Evolutionary conservation across 2,888 invertebrate genomes (phyloP).

Genomic region (Liodrosophila aerea): DNA sequence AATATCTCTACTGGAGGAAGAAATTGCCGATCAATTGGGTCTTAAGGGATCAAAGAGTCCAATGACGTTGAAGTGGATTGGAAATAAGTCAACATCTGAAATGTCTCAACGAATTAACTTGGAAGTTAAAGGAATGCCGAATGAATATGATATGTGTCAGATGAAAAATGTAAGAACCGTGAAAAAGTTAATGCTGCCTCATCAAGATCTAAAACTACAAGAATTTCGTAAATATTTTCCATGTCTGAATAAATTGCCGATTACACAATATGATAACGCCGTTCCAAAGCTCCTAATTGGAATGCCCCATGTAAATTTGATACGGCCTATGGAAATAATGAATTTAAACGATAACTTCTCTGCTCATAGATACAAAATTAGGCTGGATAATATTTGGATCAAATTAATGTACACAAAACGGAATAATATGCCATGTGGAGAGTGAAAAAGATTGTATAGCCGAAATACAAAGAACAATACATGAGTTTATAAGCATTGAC

Average conservation of each 20-base stretch:
- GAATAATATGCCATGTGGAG: not conserved
- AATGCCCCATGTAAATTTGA: not conserved
- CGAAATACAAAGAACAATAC: not conserved
- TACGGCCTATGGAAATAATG: not conserved
- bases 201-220: not conserved
- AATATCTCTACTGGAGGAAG: not conserved
- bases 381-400: not conserved
- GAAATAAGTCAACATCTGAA: not conserved
- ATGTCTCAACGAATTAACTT: not conserved
- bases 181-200: not conserved
- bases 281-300: not conserved
- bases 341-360: not conserved
- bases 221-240: not conserved
- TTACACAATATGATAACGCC: not conserved
- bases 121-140: not conserved
- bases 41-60: not conserved
- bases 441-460: not conserved
- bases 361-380: not conserved
- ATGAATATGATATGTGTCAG: not conserved
- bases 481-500: not conserved
- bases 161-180: not conserved
- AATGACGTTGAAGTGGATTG: conserved; percentile 1
- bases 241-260: not conserved
- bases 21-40: not conserved
- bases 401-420: not conserved